Conservation (phyloP, 2,888 invertebrate species). For the Penaeus monodon region DNA sequence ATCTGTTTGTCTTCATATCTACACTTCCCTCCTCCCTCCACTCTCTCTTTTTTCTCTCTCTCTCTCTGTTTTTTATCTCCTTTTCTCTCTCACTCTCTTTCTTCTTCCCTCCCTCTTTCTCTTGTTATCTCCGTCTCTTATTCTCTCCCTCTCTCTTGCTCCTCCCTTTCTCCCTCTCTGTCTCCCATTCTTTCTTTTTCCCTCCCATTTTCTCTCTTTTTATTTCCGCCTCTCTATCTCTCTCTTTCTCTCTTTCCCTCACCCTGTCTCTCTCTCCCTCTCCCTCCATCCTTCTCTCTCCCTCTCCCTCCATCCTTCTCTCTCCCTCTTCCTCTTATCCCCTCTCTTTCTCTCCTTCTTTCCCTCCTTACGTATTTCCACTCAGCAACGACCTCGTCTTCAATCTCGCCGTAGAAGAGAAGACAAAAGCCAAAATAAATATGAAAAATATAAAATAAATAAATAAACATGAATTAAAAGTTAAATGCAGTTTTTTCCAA, state of each 20-base stretch:
- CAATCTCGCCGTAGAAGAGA: no score
- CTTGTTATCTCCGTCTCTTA: no score
- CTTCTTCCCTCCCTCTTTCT: no score
- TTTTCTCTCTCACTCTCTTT: no score
- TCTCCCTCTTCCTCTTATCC: background rate
- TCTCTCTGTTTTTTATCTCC: no score
- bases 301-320: background rate
- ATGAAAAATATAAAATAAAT: no score
- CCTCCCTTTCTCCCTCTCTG: background rate
- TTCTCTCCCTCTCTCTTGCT: background rate
- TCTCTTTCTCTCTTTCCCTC: background rate
- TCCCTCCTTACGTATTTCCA: background rate
- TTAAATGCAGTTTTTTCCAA: no score
- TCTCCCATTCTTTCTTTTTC: background rate
- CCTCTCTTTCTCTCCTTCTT: background rate
- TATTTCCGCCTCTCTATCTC: background rate
- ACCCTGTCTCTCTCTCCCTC: background rate
- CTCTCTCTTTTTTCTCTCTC: no score
- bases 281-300: background rate
- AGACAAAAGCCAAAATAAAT: no score
- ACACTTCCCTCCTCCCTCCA: no score
- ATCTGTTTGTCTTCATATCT: no score
- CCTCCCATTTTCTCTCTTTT: background rate
- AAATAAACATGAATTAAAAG: no score
- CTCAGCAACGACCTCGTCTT: background rate